phyloP scores from a whole-genome alignment of 1,140 invertebrate species.

The Sarcophaga bullata region DNA sequence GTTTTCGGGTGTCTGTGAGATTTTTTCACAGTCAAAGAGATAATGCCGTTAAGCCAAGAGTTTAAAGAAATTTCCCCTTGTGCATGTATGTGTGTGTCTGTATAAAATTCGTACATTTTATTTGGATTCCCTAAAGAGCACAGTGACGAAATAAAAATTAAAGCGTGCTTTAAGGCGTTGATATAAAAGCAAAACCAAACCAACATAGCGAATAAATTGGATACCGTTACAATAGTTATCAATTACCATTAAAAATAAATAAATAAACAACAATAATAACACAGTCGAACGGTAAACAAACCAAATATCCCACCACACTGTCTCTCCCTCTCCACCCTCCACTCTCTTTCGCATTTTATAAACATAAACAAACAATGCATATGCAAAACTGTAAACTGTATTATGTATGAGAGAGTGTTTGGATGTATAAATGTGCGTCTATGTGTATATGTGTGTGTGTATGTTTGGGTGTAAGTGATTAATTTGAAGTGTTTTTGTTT shows the following conservation, averaged over 20 bases:
- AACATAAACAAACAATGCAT: too few species aligned
- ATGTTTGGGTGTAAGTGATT: not conserved
- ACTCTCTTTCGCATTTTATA: too few species aligned
- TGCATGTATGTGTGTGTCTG: not conserved
- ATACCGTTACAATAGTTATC: conserved; percentile 34
- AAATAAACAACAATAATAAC: conserved; percentile 11
- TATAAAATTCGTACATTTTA: not conserved
- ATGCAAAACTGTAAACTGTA: too few species aligned
- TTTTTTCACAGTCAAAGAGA: not conserved
- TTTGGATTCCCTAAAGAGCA: not conserved
- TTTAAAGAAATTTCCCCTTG: not conserved
- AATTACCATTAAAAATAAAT: conserved; percentile 32
- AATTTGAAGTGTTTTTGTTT: not conserved
- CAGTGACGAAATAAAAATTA: not conserved
- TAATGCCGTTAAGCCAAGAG: not conserved
- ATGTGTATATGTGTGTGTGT: not conserved
- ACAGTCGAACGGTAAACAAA: not conserved
- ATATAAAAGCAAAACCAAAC: not conserved
- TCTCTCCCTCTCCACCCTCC: too few species aligned
- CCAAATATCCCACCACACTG: not conserved
- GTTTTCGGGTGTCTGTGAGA: not conserved
- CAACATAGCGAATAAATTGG: conserved; percentile 27
- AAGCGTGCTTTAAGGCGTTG: conserved; percentile 13
- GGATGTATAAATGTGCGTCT: not conserved
- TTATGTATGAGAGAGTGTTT: too few species aligned